Base-by-base conservation (phyloP, 1,140 invertebrate genomes). In the Drosophila ercepeae region DNA sequence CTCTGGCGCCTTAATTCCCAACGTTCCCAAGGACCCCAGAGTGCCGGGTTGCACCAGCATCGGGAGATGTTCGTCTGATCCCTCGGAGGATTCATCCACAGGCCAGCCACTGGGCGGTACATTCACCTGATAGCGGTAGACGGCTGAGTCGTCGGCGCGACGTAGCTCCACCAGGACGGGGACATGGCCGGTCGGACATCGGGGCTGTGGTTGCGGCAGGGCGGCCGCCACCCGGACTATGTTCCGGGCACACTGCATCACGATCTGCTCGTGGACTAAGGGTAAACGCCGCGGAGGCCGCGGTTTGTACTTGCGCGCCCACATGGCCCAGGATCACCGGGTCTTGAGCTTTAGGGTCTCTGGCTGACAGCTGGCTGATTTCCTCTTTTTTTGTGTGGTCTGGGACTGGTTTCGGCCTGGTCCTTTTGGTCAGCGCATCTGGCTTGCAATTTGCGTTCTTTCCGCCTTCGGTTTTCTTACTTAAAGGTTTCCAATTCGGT, bases 91-190 rank as follows among this genome's bases (percentile, higher is more conserved):
- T 6, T 39, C 13, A 16, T 39, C 13, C 1, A 6, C 8, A 7
- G 32, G 13, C 44, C 36, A 42, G 2, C 32, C 34, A 23, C n/a
- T 25, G 8, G 71, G 11, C 5, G 68, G 49, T 13, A 86, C 18
- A 6, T 88, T 77, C 11, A 86, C 77, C 25, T 86, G 82, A 16
- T 88, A 88, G 41, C 60, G 69, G 39, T 77, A 46, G 6, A 81
- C 21, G 4, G 34, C 44, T 13, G 63, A 0, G 8, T 86, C 60
- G 13, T 68, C 82, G 1, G 39, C 4, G 11, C 73, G 51, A 4
- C 78, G 78, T 34, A 86, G 36, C 60, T 86, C 82, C 45, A 86
- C 82, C 13, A 86, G 16, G 21, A 86, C 61, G 0, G 83, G 74
- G 23, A 86, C 25, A 32, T 81, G 42, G 5, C 82, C 81, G 4